Base-by-base conservation (phyloP, 1,140 invertebrate genomes). In the Bombus picipes region DNA sequence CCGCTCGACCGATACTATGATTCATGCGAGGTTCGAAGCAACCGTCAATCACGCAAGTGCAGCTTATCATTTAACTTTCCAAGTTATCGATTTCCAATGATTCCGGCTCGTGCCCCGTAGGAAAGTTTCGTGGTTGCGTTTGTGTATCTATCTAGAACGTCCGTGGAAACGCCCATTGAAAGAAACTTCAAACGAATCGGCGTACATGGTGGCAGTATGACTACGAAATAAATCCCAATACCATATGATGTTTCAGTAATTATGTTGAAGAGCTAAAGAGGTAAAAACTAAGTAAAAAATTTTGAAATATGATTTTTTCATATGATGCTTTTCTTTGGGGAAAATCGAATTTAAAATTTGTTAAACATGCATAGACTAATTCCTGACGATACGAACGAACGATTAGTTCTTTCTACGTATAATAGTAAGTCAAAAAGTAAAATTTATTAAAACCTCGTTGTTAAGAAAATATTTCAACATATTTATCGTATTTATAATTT, bases 21-120 rank as follows among this genome's bases (percentile, higher is more conserved):
- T 82, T 82, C 80, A 82, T 71, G 70, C n/a, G 47, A 25, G 34
- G 43, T 15, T 18, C 59, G 41, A 57, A 74, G 62, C 72, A 76
- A 37, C 62, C 81, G 41, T 87, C 68, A 62, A 62, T 87, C 81
- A 78, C 41, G 57, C 43, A 73, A 83, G 10, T 57, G 39, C 39
- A 59, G 81, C 37, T 76, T 77, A 86, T 86, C 77, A 75, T 75
- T 86, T 70, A 82, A 59, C 70, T 57, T 65, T 81, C 43, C 73
- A 75, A 74, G 37, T 53, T 75, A 81, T 86, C 78, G 84, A 59
- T 86, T 86, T 86, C 68, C 68, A 65, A 86, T 86, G 73, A 62
- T 78, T 22, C 59, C 62, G 32, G 6, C 18, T 47, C 9, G 59
- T 62, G 3, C 5, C n/a, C 34, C 78, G 43, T 28, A 37, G 6